phyloP scores from a whole-genome alignment of 2,113 vertebrate species.

The Xiphophorus couchianus region DNA sequence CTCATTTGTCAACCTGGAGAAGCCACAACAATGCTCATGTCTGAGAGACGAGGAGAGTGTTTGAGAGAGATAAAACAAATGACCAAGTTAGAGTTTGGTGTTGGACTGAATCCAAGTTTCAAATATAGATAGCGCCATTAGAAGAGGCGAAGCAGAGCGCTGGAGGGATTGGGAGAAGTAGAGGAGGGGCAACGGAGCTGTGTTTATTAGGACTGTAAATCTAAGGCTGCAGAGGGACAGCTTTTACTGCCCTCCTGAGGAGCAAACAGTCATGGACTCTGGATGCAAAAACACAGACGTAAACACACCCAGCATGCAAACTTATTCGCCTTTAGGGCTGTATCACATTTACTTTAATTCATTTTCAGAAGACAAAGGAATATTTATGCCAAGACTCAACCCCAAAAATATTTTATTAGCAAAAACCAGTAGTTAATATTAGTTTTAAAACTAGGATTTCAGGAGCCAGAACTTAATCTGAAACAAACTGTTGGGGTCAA shows the following conservation, averaged over 20 bases:
- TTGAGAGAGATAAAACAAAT: constrained; percentile 57
- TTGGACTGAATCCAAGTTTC: constrained; percentile 59
- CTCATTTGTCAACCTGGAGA: constrained; percentile 56
- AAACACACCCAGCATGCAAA: constrained; percentile 13
- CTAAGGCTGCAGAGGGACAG: constrained; percentile 47
- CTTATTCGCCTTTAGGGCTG: constrained; percentile 16
- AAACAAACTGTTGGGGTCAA: not conserved
- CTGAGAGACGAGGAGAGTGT: constrained; percentile 45
- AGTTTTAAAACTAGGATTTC: not conserved
- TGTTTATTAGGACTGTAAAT: constrained; percentile 71
- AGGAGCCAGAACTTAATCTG: not conserved
- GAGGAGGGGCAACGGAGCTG: constrained; percentile 12
- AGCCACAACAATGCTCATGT: constrained; percentile 28
- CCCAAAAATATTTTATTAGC: not conserved
- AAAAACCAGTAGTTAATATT: not conserved
- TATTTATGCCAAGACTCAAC: not conserved
- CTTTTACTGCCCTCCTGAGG: constrained; percentile 68
- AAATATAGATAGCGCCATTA: constrained; percentile 61
- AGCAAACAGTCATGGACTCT: constrained; percentile 54
- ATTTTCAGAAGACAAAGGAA: constrained; percentile 3
- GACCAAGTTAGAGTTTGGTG: constrained; percentile 53
- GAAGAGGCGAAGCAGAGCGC: constrained; percentile 24
- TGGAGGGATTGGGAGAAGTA: constrained; percentile 9
- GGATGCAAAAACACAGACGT: constrained; percentile 1
- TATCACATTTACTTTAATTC: constrained; percentile 18